These are phyloP conservation scores for Heliconius aoede DNA, from an alignment of 2,888 invertebrate species.

Conservation along the genomic window DNA sequence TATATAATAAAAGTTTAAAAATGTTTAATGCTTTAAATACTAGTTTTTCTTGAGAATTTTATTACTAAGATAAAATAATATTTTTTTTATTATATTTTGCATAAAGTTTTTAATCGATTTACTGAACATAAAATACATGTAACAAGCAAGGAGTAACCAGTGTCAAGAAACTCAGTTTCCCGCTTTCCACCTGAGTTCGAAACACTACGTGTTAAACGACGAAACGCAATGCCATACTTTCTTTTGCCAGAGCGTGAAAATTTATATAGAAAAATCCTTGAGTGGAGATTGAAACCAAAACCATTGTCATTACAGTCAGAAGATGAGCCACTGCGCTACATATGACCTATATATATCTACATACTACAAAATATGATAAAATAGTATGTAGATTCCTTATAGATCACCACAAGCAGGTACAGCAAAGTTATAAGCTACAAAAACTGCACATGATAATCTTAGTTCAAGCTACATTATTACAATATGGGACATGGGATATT, in stretches of 20 bases:
- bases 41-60: not conserved
- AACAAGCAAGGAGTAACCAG: too few relatives aligned
- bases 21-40: not conserved
- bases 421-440: not conserved
- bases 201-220: not conserved
- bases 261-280: too few relatives aligned
- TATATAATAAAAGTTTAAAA: not conserved
- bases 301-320: not conserved
- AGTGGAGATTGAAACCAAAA: not conserved
- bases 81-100: not conserved
- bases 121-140: too few relatives aligned
- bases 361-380: too few relatives aligned
- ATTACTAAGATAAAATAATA: not conserved
- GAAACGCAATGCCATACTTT: not conserved
- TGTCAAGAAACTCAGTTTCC: too few relatives aligned
- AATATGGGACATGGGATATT: constrained; percentile 51
- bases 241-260: not conserved
- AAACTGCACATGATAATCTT: constrained; percentile 38
- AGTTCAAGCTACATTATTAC: constrained; percentile 46
- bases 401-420: not conserved
- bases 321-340: not conserved
- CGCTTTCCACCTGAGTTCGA: not conserved
- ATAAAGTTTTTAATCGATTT: too few relatives aligned
- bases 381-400: not conserved
- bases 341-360: too few relatives aligned